A percentile compares a stretch with the other conserved stretches of the same genome.
These are phyloP conservation scores for Phyllopteryx taeniolatus DNA, from an alignment of 2,113 vertebrate genomes.

Conservation along the genomic window DNA sequence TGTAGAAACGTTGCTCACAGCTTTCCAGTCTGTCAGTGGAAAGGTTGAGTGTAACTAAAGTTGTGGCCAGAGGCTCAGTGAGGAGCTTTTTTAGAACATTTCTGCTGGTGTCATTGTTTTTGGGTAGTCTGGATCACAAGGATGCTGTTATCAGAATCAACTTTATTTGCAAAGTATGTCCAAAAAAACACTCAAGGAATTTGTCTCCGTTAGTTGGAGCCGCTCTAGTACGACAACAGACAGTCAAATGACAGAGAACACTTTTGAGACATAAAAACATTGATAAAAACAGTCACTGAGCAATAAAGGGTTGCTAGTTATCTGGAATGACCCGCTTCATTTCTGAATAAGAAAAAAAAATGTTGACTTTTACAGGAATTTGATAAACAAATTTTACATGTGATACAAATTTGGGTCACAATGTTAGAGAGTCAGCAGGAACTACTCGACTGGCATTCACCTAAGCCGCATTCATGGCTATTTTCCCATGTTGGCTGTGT, in stretches of 20 bases:
- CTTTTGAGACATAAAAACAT: no score
- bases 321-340: not conserved
- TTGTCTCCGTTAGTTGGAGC: no score
- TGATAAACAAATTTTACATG: not conserved
- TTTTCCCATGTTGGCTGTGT: slow-evolving; percentile 2
- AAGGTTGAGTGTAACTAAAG: slow-evolving; percentile 38
- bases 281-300: no score
- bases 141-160: not conserved
- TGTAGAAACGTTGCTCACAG: not conserved
- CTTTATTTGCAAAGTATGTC: no score
- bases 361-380: not conserved
- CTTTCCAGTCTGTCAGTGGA: slow-evolving; percentile 31
- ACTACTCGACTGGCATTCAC: not conserved
- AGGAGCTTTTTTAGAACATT: slow-evolving; percentile 30
- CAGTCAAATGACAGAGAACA: no score
- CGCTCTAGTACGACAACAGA: no score
- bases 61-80: slow-evolving; percentile 24
- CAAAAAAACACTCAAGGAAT: no score
- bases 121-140: slow-evolving; percentile 19
- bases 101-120: slow-evolving; percentile 24
- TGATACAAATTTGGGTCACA: not conserved
- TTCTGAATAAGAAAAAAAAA: not conserved
- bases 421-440: not conserved
- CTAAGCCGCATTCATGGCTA: not conserved
- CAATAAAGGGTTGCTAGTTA: no score